Evolutionary conservation across 2,888 invertebrate genomes (phyloP).

Genomic region (Polydesmus complanatus): DNA sequence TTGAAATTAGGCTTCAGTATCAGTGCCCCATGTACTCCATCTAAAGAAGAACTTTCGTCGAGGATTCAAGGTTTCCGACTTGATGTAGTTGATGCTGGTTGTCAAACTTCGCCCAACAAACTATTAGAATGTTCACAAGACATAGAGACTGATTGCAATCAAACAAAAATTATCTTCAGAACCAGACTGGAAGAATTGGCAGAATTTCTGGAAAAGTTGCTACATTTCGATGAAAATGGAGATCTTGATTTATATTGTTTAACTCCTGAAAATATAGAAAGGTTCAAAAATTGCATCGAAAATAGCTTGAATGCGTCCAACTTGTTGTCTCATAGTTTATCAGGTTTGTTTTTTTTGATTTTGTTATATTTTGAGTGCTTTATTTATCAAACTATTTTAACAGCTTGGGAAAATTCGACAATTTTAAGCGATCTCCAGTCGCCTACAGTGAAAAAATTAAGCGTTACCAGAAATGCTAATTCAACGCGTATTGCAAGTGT

Average conservation of each 20-base stretch:
- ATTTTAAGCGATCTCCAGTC: neutral
- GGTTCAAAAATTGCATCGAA: slow-evolving; percentile 20
- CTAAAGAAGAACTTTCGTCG: slow-evolving; percentile 7
- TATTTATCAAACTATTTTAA: neutral
- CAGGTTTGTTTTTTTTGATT: too few species aligned
- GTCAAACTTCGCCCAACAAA: slow-evolving; percentile 19
- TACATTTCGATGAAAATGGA: slow-evolving; percentile 37
- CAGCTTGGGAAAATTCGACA: slow-evolving; percentile 1
- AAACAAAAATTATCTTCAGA: slow-evolving; percentile 34
- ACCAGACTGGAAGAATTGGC: slow-evolving; percentile 50
- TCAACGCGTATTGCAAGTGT: neutral
- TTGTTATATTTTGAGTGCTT: neutral
- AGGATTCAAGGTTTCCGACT: too few species aligned
- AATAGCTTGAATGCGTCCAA: slow-evolving; percentile 23
- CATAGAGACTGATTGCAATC: slow-evolving; percentile 24
- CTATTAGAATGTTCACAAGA: slow-evolving; percentile 27
- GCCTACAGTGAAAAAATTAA: too few species aligned
- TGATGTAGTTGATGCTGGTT: slow-evolving; percentile 19
- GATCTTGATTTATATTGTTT: slow-evolving; percentile 21
- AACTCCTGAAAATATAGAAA: slow-evolving; percentile 21
- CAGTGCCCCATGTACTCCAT: slow-evolving; percentile 1
- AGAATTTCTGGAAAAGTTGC: slow-evolving; percentile 47
- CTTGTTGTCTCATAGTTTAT: slow-evolving; percentile 22
- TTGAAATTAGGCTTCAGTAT: neutral
- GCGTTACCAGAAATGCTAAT: neutral